A percentile compares a stretch with the other conserved stretches of the same genome.
Evolutionary conservation across 2,888 invertebrate genomes (phyloP).

Genomic region (Bellardia pandia): DNA sequence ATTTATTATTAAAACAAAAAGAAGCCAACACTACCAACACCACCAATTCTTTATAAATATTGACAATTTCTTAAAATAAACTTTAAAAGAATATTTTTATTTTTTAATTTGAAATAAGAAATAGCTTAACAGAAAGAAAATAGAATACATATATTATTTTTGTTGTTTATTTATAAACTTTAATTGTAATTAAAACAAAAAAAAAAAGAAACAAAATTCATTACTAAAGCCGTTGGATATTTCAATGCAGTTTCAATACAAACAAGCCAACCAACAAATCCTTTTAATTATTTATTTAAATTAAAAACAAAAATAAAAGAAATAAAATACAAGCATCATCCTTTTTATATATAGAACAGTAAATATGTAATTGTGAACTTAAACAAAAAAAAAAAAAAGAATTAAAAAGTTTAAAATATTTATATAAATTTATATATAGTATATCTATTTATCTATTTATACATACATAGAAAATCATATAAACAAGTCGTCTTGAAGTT

Average conservation of each 20-base stretch:
- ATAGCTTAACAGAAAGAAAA: constrained; percentile 22
- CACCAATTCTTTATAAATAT: constrained; percentile 69
- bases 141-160: constrained; percentile 39
- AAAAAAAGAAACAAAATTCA: constrained; percentile 11
- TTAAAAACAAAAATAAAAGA: constrained; percentile 21
- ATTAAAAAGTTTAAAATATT: constrained; percentile 41
- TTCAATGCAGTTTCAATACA: constrained; percentile 38
- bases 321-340: constrained; percentile 16
- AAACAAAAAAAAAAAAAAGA: constrained; percentile 17
- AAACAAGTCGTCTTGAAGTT: constrained; percentile 64
- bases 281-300: constrained; percentile 51
- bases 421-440: constrained; percentile 48
- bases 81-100: not conserved
- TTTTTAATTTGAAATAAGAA: constrained; percentile 49
- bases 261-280: constrained; percentile 20
- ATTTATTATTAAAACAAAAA: constrained; percentile 34
- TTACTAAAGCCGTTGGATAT: constrained; percentile 41
- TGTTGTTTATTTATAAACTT: constrained; percentile 63
- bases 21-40: constrained; percentile 73
- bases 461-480: constrained; percentile 57
- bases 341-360: constrained; percentile 23
- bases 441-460: constrained; percentile 42
- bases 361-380: constrained; percentile 43
- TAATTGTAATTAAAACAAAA: constrained; percentile 49
- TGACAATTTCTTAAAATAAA: constrained; percentile 63